Evolutionary conservation across 2,888 invertebrate species (phyloP), one percentile per base, ranked within the genome.

Genomic region (Hirtodrosophila duncani): DNA sequence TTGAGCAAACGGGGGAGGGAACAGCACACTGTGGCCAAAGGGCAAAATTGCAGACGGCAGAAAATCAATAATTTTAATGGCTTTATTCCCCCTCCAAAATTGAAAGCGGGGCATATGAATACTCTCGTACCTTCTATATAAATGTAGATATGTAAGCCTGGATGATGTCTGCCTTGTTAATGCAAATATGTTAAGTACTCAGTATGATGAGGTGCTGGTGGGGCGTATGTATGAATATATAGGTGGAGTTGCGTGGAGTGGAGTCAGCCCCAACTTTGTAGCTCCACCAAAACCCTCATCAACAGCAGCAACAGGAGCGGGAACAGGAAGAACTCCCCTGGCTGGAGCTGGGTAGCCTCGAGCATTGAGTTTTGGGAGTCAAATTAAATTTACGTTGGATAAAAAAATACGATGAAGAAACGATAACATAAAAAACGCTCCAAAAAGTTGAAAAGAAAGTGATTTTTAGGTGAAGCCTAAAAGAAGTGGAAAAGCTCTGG

Each of bases 21-120:
- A 46, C 30, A 45, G 42, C 37, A 62, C 64, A 70, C 56, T 70
- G 62, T 50, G 67, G 68, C 75, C 79, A 71, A 68, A 77, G 75
- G 75, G 68, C 79, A 78, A 60, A 70, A 74, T 74, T 65, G 78
- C 78, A 74, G 78, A 74, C 78, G 74, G 78, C 74, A 74, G 41
- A 79, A 78, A 77, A 77, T 77, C 75, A 75, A 77, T 77, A 77
- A 72, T 60, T 68, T 68, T 63, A 78, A 72, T 77, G 72, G 75
- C 36, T 27, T 10, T 10, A 30, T 23, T 30, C 46, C 37, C 50
- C 14, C 20, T 23, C 21, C 8, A 8, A 14, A 37, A 11, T 17
- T 23, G 7, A n/a, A n/a, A n/a, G n/a, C n/a, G 36, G 34, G 36
- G 36, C 36, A 20, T 20, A 30, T 9, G 17, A 5, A 33, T 18